Percentiles rank a stretch among this genome's conserved stretches.
These are phyloP conservation scores for Siderastrea radians DNA, from an alignment of 92 coral and sea anemone genomes.

Conservation along the genomic window DNA sequence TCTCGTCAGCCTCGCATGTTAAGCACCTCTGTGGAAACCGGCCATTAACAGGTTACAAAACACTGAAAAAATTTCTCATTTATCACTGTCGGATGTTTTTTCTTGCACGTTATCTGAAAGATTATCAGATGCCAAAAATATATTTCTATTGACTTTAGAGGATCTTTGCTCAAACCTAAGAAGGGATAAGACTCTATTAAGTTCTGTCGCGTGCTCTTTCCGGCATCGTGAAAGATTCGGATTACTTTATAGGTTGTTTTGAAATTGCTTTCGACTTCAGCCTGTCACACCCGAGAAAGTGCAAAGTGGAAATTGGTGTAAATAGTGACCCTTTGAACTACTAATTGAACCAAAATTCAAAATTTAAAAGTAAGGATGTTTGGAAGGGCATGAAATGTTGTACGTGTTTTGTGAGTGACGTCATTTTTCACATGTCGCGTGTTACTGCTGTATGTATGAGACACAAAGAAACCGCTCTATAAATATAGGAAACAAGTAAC, in stretches of 20 bases:
- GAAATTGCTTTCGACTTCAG: background rate
- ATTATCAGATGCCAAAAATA: constrained; percentile 10
- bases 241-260: background rate
- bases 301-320: background rate
- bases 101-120: background rate
- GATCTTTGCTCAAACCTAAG: background rate
- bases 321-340: no score
- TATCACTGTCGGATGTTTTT: background rate
- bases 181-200: background rate
- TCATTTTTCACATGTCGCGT: background rate
- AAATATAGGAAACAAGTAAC: no score
- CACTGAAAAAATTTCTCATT: background rate
- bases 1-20: no score
- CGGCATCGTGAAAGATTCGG: background rate
- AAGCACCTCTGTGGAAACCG: no score
- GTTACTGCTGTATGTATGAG: background rate
- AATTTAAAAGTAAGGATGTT: background rate
- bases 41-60: background rate
- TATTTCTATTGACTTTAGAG: background rate
- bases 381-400: background rate
- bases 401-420: background rate
- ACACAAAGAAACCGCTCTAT: background rate
- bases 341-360: no score
- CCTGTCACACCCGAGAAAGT: background rate
- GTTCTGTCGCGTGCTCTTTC: constrained; percentile 12